A percentile compares a stretch with the other conserved stretches of the same genome.
These are phyloP conservation scores for Danaus plexippus DNA, from an alignment of 1,140 invertebrate genomes.

Conservation along the genomic window DNA sequence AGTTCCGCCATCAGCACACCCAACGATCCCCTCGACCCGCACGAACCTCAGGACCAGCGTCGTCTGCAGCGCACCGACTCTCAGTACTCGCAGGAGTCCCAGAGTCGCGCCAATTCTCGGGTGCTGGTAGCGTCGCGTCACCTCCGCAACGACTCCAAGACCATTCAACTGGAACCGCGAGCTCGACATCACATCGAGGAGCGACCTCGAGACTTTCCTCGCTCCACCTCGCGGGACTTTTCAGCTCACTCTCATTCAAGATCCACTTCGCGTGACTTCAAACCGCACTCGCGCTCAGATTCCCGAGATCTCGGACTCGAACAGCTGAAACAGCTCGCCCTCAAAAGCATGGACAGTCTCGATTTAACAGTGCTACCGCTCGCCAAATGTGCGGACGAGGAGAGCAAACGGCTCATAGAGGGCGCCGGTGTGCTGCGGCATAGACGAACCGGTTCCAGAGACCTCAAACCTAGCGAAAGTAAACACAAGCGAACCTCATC, in stretches of 20 bases:
- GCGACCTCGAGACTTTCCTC: conserved; percentile 39
- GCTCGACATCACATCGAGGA: conserved; percentile 54
- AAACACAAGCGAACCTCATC: conserved; percentile 64
- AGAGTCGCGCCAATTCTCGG: conserved; percentile 45
- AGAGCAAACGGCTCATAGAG: conserved; percentile 66
- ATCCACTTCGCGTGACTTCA: conserved; percentile 51
- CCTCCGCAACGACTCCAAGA: conserved; percentile 74
- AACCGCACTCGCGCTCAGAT: conserved; percentile 49
- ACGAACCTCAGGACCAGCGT: conserved; percentile 23
- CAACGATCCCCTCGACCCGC: conserved; percentile 39
- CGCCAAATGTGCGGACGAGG: conserved; percentile 52
- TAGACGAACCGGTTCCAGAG: conserved; percentile 73
- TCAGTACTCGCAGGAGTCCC: conserved; percentile 60
- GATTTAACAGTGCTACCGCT: conserved; percentile 58
- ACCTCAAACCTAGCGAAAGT: conserved; percentile 55
- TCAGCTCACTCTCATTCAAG: conserved; percentile 36
- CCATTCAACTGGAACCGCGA: conserved; percentile 73
- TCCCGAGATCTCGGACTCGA: conserved; percentile 62
- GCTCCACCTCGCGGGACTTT: conserved; percentile 47
- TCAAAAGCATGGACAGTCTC: conserved; percentile 66
- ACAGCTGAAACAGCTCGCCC: conserved; percentile 56
- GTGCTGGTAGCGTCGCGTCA: conserved; percentile 72
- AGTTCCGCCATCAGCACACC: conserved; percentile 61
- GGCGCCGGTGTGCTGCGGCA: conserved; percentile 70
- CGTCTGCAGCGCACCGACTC: conserved; percentile 62